Conservation (phyloP, 2,888 invertebrate genomes). For the Oscheius sp. region DNA sequence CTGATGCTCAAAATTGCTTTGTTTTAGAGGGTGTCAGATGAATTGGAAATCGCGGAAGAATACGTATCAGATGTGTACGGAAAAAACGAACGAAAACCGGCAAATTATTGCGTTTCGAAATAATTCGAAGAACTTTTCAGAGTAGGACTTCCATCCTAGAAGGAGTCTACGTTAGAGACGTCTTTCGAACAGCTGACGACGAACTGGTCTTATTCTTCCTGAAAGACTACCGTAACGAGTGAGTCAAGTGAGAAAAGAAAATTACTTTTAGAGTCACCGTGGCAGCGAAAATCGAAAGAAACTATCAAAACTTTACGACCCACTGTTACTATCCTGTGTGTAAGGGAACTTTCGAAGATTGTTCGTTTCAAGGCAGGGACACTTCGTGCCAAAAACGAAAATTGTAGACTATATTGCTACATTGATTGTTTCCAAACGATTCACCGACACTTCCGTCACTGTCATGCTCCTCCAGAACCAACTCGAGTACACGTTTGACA, state of each 20-base stretch:
- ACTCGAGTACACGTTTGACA: slow-evolving; percentile 6
- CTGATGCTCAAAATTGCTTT: no score
- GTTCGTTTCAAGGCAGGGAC: background rate
- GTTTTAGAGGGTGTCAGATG: no score
- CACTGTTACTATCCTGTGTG: slow-evolving; percentile 21
- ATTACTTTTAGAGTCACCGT: background rate
- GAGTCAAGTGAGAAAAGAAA: background rate
- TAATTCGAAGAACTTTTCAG: no score
- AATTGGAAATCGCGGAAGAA: no score
- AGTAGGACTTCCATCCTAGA: background rate
- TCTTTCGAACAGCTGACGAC: slow-evolving; percentile 4
- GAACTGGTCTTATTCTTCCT: slow-evolving; percentile 27
- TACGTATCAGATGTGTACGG: no score
- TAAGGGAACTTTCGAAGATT: slow-evolving; percentile 22
- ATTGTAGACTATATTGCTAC: slow-evolving; percentile 5
- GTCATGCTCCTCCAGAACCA: background rate
- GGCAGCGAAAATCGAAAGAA: slow-evolving; percentile 3
- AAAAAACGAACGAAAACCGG: no score
- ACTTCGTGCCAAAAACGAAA: background rate
- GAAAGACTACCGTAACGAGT: slow-evolving; percentile 26
- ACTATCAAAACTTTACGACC: background rate
- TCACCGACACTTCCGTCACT: background rate
- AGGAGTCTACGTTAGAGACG: slow-evolving; percentile 13
- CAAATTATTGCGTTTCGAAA: no score
- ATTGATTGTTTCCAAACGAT: background rate